Evolutionary conservation across 2,113 vertebrate species (phyloP).

Genomic region (Panthera tigris): DNA sequence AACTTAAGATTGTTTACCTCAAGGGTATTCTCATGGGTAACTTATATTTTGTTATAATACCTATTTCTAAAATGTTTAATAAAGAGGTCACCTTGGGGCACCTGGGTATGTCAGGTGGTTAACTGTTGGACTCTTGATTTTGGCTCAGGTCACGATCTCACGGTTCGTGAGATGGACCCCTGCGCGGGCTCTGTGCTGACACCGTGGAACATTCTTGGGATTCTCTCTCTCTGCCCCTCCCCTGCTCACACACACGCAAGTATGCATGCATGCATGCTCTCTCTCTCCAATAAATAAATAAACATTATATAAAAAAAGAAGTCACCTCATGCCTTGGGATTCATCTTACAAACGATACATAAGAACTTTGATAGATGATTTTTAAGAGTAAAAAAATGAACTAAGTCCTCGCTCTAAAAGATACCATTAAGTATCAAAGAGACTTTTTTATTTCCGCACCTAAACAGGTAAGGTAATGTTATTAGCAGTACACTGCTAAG

Average conservation of each 20-base stretch:
- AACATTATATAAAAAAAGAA: not conserved
- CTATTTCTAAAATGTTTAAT: constrained; percentile 3
- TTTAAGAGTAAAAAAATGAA: not conserved
- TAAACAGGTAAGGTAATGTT: not conserved
- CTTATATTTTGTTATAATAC: not conserved
- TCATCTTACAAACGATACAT: not conserved
- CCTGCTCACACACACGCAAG: no score
- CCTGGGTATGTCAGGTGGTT: no score
- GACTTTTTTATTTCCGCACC: not conserved
- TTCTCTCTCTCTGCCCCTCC: no score
- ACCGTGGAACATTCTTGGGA: no score
- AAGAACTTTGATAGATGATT: not conserved
- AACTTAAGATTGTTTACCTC: not conserved
- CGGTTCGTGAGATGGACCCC: no score
- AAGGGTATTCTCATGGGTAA: not conserved
- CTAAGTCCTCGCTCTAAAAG: not conserved
- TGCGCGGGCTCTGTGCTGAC: no score
- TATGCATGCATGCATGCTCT: no score
- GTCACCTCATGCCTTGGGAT: not conserved
- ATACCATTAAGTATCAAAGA: not conserved
- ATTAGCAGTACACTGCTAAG: not conserved
- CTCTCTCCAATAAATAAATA: no score
- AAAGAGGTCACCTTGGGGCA: not conserved
- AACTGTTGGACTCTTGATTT: no score
- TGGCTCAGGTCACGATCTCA: no score